Conservation (phyloP, 2,797 vertebrate genomes). For the Tarsius wallacei region DNA sequence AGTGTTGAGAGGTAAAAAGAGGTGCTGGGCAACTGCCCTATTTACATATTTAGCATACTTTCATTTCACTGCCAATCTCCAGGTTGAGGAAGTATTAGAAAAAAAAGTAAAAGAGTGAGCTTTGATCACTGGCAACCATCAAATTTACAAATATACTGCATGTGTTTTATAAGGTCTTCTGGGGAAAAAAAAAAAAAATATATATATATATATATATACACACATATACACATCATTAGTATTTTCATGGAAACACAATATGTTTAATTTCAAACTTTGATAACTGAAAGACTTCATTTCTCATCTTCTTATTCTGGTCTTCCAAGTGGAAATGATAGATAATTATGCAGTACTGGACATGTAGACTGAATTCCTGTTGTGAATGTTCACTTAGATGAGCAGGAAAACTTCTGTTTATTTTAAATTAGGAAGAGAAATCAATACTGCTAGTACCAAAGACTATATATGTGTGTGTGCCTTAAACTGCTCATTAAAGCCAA, state of each 20-base stretch:
- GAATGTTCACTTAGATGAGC: slow-evolving; percentile 58
- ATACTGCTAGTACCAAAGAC: slow-evolving; percentile 16
- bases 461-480: slow-evolving; percentile 9
- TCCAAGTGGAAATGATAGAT: slow-evolving; percentile 25
- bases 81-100: slow-evolving; percentile 11
- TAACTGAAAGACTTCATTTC: not conserved
- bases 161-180: not conserved
- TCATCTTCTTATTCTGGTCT: not conserved
- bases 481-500: slow-evolving; percentile 70
- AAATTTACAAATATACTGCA: slow-evolving; percentile 19
- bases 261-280: slow-evolving; percentile 50
- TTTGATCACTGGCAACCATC: slow-evolving; percentile 37
- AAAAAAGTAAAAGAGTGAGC: slow-evolving; percentile 5
- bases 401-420: slow-evolving; percentile 51
- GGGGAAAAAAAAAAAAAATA: not conserved
- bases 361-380: slow-evolving; percentile 59
- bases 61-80: not conserved
- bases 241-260: not conserved
- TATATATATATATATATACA: too few relatives aligned
- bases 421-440: slow-evolving; percentile 72
- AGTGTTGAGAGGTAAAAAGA: not conserved
- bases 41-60: not conserved
- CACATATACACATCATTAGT: not conserved
- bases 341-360: not conserved
- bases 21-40: not conserved